Conservation (phyloP, 2,113 vertebrate species). For the Rana temporaria region DNA sequence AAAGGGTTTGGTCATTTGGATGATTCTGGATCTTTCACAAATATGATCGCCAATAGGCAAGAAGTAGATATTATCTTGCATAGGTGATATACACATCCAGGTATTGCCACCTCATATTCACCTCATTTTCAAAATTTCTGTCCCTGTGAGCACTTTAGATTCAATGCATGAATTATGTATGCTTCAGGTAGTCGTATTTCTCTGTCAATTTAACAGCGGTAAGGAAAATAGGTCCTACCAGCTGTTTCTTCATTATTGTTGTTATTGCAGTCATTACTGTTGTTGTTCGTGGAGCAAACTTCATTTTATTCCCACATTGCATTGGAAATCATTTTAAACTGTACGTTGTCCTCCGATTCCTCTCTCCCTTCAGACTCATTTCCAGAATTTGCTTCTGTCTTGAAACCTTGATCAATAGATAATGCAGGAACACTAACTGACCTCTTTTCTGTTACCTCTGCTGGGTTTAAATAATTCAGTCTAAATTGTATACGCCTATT, state of each 20-base stretch:
- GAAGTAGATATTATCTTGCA: too few relatives aligned
- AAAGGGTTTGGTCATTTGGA: too few relatives aligned
- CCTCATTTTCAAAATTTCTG: too few relatives aligned
- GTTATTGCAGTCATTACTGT: not conserved
- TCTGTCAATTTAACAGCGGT: too few relatives aligned
- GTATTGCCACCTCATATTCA: too few relatives aligned
- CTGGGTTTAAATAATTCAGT: slow-evolving; percentile 40
- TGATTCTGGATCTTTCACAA: too few relatives aligned
- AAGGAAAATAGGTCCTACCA: too few relatives aligned
- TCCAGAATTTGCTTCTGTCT: slow-evolving; percentile 9
- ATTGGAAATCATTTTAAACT: slow-evolving; percentile 10
- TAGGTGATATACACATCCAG: too few relatives aligned
- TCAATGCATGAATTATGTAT: too few relatives aligned
- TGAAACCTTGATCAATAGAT: slow-evolving; percentile 17
- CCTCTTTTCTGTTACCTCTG: slow-evolving; percentile 27
- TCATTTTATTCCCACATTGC: not conserved
- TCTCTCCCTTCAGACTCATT: slow-evolving; percentile 10
- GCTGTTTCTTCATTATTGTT: not conserved
- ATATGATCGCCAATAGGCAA: too few relatives aligned
- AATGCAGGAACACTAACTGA: slow-evolving; percentile 27
- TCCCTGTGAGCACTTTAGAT: too few relatives aligned
- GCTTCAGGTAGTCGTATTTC: too few relatives aligned
- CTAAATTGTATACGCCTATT: slow-evolving; percentile 15
- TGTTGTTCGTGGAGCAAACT: not conserved
- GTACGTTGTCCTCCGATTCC: slow-evolving; percentile 12